Conservation (phyloP, 2,888 invertebrate species). For the Oligia latruncula region DNA sequence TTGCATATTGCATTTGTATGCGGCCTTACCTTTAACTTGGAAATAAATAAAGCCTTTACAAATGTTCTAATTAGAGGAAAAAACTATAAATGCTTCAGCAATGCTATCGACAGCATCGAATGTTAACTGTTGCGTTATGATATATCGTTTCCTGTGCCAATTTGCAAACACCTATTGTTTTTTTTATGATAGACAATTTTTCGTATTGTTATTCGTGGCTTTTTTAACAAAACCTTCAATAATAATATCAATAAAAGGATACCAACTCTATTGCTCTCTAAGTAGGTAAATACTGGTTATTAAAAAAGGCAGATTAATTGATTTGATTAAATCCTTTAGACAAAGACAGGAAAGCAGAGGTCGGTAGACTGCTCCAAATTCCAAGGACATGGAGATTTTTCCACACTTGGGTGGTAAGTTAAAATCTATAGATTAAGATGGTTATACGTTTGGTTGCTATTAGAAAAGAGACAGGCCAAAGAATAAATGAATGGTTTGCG, state of each 20-base stretch:
- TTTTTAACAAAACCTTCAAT: background rate
- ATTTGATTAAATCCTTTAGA: background rate
- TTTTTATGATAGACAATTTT: background rate
- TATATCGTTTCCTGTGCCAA: slow-evolving; percentile 36
- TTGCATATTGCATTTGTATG: slow-evolving; percentile 20
- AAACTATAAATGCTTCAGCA: slow-evolving; percentile 1
- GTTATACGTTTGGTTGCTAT: background rate
- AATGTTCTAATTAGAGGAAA: slow-evolving; percentile 21
- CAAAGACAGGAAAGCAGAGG: too few relatives aligned
- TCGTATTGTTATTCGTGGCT: background rate
- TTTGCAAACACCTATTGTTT: slow-evolving; percentile 17
- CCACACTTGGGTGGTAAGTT: background rate
- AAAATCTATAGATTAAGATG: background rate
- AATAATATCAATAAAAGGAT: too few relatives aligned
- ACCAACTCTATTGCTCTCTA: too few relatives aligned
- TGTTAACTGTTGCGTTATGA: slow-evolving; percentile 35
- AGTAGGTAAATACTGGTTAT: too few relatives aligned
- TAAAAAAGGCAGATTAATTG: background rate
- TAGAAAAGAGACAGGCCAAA: background rate
- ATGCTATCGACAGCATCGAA: slow-evolving; percentile 19
- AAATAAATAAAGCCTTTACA: slow-evolving; percentile 9
- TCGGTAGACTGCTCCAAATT: background rate
- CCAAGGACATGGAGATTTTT: background rate
- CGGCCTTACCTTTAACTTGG: slow-evolving; percentile 8
- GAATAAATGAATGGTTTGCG: background rate